Evolutionary conservation across 2,113 vertebrate species (phyloP).

Genomic region (Shinisaurus crocodilurus): DNA sequence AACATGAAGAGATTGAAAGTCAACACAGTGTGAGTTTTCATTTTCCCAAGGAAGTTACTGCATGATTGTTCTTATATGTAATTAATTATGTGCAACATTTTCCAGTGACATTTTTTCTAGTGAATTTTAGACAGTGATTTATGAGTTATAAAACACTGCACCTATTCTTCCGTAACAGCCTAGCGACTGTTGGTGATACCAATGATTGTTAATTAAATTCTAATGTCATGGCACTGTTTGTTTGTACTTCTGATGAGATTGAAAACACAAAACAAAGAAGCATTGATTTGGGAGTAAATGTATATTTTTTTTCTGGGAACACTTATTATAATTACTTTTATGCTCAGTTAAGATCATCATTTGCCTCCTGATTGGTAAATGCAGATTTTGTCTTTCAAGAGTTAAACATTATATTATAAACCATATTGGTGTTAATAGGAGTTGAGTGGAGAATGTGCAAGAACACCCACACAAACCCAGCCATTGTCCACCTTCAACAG

Average conservation of each 20-base stretch:
- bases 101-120: slow-evolving; percentile 31
- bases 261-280: not conserved
- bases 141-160: slow-evolving; percentile 8
- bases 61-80: slow-evolving; percentile 14
- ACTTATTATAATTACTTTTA: not conserved
- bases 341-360: not conserved
- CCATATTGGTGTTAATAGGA: not conserved
- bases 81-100: slow-evolving; percentile 3
- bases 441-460: not conserved
- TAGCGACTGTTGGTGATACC: not conserved
- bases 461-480: not conserved
- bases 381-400: not conserved
- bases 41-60: slow-evolving; percentile 47
- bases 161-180: not conserved
- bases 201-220: slow-evolving; percentile 22
- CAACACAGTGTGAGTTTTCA: slow-evolving; percentile 93
- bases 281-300: not conserved
- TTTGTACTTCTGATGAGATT: not conserved
- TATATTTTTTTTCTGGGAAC: not conserved
- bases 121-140: slow-evolving; percentile 15
- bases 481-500: not conserved
- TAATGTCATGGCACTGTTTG: not conserved
- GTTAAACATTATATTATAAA: no score
- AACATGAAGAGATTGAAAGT: slow-evolving; percentile 98
- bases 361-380: not conserved